Evolutionary conservation across 2,113 vertebrate genomes (phyloP), one percentile per base, ranked within the genome.

Genomic region (Carollia perspicillata): DNA sequence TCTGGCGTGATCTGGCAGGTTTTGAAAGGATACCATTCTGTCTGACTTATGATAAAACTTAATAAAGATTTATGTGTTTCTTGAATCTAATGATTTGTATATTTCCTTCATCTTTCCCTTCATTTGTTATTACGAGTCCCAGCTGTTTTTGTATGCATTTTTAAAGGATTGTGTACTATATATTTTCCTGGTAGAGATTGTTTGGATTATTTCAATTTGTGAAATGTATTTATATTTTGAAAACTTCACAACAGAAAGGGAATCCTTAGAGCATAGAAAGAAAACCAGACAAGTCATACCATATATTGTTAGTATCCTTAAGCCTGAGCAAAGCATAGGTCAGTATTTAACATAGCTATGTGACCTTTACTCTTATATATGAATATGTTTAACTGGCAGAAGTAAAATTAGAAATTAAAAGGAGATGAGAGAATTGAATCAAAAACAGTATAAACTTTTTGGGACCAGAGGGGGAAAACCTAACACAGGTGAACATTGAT

Each of bases 81-180:
- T 95, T 80, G 68, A 96, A 93, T 60, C 30, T 96, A 94, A 66
- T 96, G 88, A 95, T 94, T 97, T 96, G 55, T 97, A 44, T 89
- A 85, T 96, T 93, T 98, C 55, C 96, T 97, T 97, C 49, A 95
- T 95, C 77, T 97, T 95, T 86, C 8, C 26, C 13, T 95, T 93
- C 63, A 79, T 89, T 97, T 95, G 85, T 89, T 96, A 91, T 92
- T 92, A 96, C 83, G 96, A 96, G 78, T 94, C 63, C 83, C 94
- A 96, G 81, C 83, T 96, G 92, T 93, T 95, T 74, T 35, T 96
- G 28, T 86, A 60, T 66, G 65, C 55, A 94, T 91, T 92, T 93
- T 83, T 69, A 95, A 96, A 89, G 89, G 44, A 95, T 71, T 58
- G 16, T 58, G 5, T 53, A 78, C 42, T 72, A 90, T 96, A 78